Base-by-base conservation (phyloP, 2,113 vertebrate genomes). In the Thamnophis sirtalis region DNA sequence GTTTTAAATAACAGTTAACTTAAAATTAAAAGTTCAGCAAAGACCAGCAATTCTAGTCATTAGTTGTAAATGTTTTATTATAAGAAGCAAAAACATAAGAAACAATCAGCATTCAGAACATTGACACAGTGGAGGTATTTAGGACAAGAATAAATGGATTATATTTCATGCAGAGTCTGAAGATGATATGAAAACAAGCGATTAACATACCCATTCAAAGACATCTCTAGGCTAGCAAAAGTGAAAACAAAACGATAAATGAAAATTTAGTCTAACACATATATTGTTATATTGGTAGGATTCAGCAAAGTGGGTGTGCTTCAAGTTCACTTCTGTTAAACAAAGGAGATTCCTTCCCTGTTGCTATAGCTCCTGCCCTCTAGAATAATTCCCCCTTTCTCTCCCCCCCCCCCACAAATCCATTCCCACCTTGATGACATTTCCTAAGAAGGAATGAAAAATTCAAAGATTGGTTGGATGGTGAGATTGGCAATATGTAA, bases 161-260 rank as follows among this genome's bases (percentile, higher is more conserved):
- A 68, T 92, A 50, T 3, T 87, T 96, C 98, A 98, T 98, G 98
- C 98, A 98, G 84, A 89, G 95, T 84, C 93, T 10, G 5, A 89
- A 91, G 24, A 94, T 89, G 50, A 89, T 92, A 96, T 93, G 73
- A 21, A 84, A 92, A 95, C 94, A 94, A 95, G 93, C 54, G 68
- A 96, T 93, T 89, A 95, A 98, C 98, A 96, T 98, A 98, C 98
- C 97, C 97, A 98, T 98, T 97, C 97, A 92, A 97, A 97, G 96
- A 96, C 97, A 97, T 97, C 97, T 92, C 96, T 96, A 96, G 97
- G 96, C 98, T 98, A 97, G 95, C 94, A 97, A 96, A 96, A 92
- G 94, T 90, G 95, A 96, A 97, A 97, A 96, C 96, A 97, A 97
- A 96, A 97, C 92, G 86, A 90, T 92, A 97, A 95, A 95, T 94